A percentile compares a stretch with the other conserved stretches of the same genome.
phyloP scores from a whole-genome alignment of 2,797 vertebrate genomes.

The Falco concolor region DNA sequence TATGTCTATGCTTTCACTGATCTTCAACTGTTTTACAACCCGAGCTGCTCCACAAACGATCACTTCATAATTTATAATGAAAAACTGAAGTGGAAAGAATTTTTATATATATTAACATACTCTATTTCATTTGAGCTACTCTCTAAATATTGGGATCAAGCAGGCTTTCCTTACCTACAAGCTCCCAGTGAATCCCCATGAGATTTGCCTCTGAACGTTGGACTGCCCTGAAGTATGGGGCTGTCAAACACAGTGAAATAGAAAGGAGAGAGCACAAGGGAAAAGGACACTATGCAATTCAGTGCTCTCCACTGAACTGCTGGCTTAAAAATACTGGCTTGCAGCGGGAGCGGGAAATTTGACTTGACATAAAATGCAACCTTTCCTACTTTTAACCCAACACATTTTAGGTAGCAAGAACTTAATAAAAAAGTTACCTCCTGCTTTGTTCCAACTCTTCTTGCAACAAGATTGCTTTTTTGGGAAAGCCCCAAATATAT shows the following conservation, averaged over 20 bases:
- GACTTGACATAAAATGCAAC: not conserved
- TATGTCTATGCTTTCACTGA: not conserved
- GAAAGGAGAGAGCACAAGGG: accelerated
- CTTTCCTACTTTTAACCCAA: not conserved
- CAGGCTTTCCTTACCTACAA: not conserved
- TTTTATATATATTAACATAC: accelerated
- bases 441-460: not conserved
- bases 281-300: not conserved
- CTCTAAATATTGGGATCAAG: not conserved
- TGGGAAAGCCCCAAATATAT: not conserved
- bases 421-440: not conserved
- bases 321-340: not conserved
- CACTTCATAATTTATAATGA: not conserved
- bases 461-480: not conserved
- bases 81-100: not conserved
- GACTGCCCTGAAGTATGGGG: not conserved
- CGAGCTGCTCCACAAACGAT: not conserved
- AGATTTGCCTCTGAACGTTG: not conserved
- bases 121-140: not conserved
- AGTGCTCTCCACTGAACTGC: not conserved
- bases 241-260: not conserved
- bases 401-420: not conserved
- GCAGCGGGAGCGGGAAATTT: accelerated
- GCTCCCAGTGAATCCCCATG: not conserved
- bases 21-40: not conserved